Percentiles rank a stretch among this genome's conserved stretches.
Conservation (phyloP, 2,113 vertebrate genomes). For the Siniperca chuatsi region DNA sequence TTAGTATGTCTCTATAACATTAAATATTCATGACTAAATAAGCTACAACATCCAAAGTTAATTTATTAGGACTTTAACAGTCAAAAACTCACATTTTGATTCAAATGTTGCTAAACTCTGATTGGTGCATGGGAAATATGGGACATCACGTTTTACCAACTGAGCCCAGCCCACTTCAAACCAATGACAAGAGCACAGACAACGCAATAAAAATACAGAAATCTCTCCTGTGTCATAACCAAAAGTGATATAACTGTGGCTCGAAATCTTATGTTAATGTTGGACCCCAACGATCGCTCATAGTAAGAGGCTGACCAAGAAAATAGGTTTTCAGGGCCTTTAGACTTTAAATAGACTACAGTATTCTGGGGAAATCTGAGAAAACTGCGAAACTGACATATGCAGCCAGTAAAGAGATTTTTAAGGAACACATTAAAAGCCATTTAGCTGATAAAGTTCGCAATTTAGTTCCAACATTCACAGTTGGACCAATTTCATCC, state of each 20-base stretch:
- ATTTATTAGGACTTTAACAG: neutral
- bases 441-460: slow-evolving; percentile 62
- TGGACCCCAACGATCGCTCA: neutral
- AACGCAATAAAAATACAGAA: neutral
- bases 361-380: neutral
- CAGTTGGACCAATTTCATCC: slow-evolving; percentile 80
- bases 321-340: neutral
- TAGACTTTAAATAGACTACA: neutral
- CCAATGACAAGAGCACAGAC: neutral
- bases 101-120: neutral
- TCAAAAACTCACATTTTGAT: neutral
- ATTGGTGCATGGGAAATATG: neutral
- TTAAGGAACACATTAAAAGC: slow-evolving; percentile 71
- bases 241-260: neutral
- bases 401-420: slow-evolving; percentile 45
- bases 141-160: too few species aligned
- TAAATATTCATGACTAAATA: neutral
- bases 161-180: neutral
- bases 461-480: slow-evolving; percentile 75
- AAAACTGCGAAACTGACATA: slow-evolving; percentile 10
- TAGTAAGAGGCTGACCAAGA: neutral
- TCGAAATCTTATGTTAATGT: neutral
- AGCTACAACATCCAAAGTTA: neutral
- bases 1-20: neutral
- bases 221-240: neutral